phyloP scores from a whole-genome alignment of 2,888 invertebrate genomes.

The Clepsis dumicolana region DNA sequence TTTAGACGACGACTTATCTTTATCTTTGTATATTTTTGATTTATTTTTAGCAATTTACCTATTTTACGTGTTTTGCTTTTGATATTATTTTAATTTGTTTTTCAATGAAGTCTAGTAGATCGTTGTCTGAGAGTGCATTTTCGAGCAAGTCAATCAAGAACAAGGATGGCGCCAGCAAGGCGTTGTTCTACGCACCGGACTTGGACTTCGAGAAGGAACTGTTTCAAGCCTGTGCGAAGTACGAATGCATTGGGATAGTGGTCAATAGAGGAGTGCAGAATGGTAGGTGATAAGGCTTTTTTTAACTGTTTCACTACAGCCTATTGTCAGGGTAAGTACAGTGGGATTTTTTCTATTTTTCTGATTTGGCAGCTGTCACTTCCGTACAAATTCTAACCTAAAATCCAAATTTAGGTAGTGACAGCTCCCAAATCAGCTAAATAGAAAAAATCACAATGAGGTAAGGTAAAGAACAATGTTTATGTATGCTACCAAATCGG shows the following conservation, averaged over 20 bases:
- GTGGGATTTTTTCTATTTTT: too few relatives aligned
- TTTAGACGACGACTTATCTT: neutral
- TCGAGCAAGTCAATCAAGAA: neutral
- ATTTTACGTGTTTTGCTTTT: neutral
- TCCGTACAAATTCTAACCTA: too few relatives aligned
- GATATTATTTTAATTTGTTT: neutral
- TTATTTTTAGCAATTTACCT: neutral
- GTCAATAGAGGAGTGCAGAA: neutral
- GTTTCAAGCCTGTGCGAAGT: neutral
- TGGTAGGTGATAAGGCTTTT: neutral
- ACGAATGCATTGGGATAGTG: neutral
- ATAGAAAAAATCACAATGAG: too few relatives aligned
- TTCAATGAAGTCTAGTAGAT: constrained; percentile 2
- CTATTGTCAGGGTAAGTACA: too few relatives aligned
- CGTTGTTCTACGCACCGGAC: neutral
- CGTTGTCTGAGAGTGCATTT: neutral
- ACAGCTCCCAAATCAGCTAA: too few relatives aligned
- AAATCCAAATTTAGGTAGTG: too few relatives aligned
- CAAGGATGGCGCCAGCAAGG: neutral
- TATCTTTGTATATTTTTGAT: neutral
- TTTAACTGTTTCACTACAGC: neutral
- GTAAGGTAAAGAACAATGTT: too few relatives aligned
- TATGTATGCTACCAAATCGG: too few relatives aligned
- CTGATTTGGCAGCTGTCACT: too few relatives aligned
- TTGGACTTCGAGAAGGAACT: constrained; percentile 9